Base-by-base conservation (phyloP, 2,113 vertebrate species). In the Hymenochirus boettgeri region DNA sequence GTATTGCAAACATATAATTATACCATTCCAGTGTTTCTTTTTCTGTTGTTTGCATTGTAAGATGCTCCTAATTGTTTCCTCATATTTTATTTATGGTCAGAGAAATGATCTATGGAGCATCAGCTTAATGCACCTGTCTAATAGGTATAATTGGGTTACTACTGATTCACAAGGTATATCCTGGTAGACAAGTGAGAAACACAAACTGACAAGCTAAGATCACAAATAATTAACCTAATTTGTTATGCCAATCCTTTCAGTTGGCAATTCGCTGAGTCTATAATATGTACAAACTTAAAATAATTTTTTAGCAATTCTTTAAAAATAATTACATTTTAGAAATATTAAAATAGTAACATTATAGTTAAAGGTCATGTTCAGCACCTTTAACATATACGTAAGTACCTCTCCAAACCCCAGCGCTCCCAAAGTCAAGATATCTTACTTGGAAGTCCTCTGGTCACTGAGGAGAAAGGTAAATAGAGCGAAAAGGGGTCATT, bases 1-100 rank as follows among this genome's bases (percentile, higher is more conserved):
- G 60, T 71, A 52, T 21, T 69, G 71, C 72, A 77, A 82, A 77
- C 24, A 80, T 75, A 74, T 81, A 84, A 84, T 85, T 80, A 74
- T 70, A 75, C 73, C 61, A 79, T 70, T 54, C 60, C 24, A 23
- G 17, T 65, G 54, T 73, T 61, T 71, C 63, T 72, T 72, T 78
- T 27, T n/a, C 56, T 45, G 37, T 15, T 65, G 2, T 17, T 56
- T 63, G 61, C 77, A 79, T 74, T 65, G 24, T 31, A 59, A 70
- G 31, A 39, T 13, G 25, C 15, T 37, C 15, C 19, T 76, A 79
- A 84, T 78, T 77, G 52, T 57, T 69, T 64, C 50, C 77, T 76
- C 65, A 64, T 64, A 55, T 78, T 80, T 79, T 70, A 74, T 47
- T 81, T 81, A 62, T 71, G 72, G 61, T 65, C 69, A 73, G 69